phyloP scores from a whole-genome alignment of 2,888 invertebrate genomes.

The Atherix ibis region DNA sequence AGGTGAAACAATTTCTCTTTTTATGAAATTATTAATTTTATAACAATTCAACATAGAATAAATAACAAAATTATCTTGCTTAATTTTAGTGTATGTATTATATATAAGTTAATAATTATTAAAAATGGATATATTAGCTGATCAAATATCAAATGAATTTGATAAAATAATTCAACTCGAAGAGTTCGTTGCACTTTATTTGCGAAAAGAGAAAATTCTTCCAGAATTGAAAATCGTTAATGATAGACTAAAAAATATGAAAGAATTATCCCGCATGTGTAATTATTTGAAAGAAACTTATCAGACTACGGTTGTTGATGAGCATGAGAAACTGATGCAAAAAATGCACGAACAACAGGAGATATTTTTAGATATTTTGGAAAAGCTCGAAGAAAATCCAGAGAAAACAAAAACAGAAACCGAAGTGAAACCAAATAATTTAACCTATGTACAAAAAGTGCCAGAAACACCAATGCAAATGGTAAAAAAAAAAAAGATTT shows the following conservation, averaged over 20 bases:
- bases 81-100: no score
- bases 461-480: no score
- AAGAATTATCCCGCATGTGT: slow-evolving; percentile 12
- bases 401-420: background rate
- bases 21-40: no score
- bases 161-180: slow-evolving; percentile 15
- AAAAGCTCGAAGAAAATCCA: slow-evolving; percentile 1
- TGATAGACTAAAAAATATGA: slow-evolving; percentile 10
- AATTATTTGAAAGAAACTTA: slow-evolving; percentile 13
- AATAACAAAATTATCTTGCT: no score
- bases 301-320: slow-evolving; percentile 9
- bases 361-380: slow-evolving; percentile 9
- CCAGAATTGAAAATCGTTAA: slow-evolving; percentile 11
- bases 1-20: no score
- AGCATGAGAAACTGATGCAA: slow-evolving; percentile 13
- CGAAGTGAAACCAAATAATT: background rate
- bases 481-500: no score
- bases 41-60: no score
- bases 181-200: slow-evolving; percentile 15
- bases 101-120: no score
- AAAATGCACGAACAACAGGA: slow-evolving; percentile 16
- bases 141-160: background rate
- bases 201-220: slow-evolving; percentile 14
- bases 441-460: no score
- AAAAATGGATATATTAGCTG: no score